These are phyloP conservation scores for Thamnaconus septentrionalis DNA, from an alignment of 2,113 vertebrate genomes.

Conservation along the genomic window DNA sequence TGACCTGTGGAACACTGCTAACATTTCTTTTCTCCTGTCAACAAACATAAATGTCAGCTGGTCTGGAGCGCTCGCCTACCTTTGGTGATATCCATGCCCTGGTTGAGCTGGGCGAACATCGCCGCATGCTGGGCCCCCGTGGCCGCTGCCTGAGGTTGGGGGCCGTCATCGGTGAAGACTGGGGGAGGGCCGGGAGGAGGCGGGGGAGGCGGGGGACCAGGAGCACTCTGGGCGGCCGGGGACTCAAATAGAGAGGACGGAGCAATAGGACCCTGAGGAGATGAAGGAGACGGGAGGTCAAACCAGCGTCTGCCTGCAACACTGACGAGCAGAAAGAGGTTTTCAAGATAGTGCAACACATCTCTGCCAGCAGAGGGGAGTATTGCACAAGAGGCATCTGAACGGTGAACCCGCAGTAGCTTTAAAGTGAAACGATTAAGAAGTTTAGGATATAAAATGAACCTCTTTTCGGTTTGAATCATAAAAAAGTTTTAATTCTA, in stretches of 20 bases:
- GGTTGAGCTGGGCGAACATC: slow-evolving; percentile 92
- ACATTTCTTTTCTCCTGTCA: background rate
- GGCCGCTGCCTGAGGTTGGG: slow-evolving; percentile 66
- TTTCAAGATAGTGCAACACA: slow-evolving; percentile 5
- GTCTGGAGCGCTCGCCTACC: slow-evolving; percentile 67
- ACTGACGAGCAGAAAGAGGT: background rate
- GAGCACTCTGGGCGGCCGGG: slow-evolving; percentile 45
- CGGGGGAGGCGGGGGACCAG: slow-evolving; percentile 77
- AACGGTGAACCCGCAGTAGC: background rate
- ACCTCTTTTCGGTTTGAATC: no score
- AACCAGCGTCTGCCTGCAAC: background rate
- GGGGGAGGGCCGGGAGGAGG: slow-evolving; percentile 81
- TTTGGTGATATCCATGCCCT: slow-evolving; percentile 91
- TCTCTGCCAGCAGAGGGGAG: slow-evolving; percentile 42
- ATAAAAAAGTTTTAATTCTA: no score
- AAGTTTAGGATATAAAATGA: background rate
- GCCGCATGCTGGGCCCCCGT: slow-evolving; percentile 79
- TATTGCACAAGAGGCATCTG: slow-evolving; percentile 26
- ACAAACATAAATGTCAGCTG: no score
- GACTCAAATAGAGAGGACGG: slow-evolving; percentile 69
- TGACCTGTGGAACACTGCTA: background rate
- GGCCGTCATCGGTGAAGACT: slow-evolving; percentile 54
- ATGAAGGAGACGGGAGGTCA: background rate
- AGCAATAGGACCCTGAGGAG: slow-evolving; percentile 83
- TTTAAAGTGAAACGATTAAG: background rate